phyloP scores from a whole-genome alignment of 2,888 invertebrate species.

The Lochmaea crataegi region DNA sequence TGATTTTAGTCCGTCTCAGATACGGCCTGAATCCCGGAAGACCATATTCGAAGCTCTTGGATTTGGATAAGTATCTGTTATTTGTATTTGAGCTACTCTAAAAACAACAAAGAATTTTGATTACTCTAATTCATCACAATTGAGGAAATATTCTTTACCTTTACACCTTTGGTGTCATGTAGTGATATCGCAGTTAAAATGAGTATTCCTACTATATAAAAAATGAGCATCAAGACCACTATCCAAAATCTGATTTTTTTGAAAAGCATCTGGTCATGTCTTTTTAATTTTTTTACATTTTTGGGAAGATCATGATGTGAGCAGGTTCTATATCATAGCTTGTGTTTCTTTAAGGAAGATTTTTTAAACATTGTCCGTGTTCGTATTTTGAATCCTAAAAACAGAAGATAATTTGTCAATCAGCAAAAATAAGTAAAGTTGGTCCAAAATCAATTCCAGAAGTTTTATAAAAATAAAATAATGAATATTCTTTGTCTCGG shows the following conservation, averaged over 20 bases:
- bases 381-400: background rate
- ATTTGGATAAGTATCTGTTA: slow-evolving; percentile 39
- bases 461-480: too few relatives aligned
- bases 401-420: background rate
- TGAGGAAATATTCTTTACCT: slow-evolving; percentile 43
- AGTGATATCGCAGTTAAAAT: slow-evolving; percentile 65
- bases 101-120: background rate
- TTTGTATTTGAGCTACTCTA: slow-evolving; percentile 34
- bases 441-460: too few relatives aligned
- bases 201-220: slow-evolving; percentile 65
- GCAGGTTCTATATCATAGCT: background rate
- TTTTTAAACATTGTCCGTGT: background rate
- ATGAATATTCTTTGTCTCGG: too few relatives aligned
- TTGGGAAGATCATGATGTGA: slow-evolving; percentile 16
- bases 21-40: slow-evolving; percentile 57
- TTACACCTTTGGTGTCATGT: slow-evolving; percentile 59
- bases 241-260: slow-evolving; percentile 65
- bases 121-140: background rate
- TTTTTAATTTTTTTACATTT: slow-evolving; percentile 19
- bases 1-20: slow-evolving; percentile 59
- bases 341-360: background rate
- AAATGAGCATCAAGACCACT: slow-evolving; percentile 61
- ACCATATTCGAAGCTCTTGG: slow-evolving; percentile 56
- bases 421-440: too few relatives aligned
- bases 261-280: slow-evolving; percentile 61